A percentile compares a stretch with the other conserved stretches of the same genome.
Evolutionary conservation across 1,140 invertebrate species (phyloP).

Genomic region (Drosophila micromelanica): DNA sequence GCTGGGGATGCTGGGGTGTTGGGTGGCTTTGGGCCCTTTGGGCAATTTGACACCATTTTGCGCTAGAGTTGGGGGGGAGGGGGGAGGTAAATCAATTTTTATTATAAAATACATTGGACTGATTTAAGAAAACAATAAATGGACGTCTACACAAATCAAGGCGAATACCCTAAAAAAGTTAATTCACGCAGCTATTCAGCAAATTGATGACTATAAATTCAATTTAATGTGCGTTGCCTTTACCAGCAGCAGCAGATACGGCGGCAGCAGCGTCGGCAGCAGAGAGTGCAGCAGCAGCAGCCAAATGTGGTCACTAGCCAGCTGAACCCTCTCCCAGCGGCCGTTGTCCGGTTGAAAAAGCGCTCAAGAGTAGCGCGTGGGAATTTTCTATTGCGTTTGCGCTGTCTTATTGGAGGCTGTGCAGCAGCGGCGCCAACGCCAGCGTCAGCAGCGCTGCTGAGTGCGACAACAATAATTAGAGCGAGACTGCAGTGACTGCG

Average conservation of each 20-base stretch:
- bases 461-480: conserved; percentile 57
- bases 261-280: background rate
- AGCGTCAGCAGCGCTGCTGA: conserved; percentile 15
- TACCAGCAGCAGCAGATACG: conserved; percentile 28
- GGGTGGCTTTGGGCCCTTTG: background rate
- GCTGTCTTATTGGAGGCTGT: conserved; percentile 33
- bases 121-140: conserved; percentile 82
- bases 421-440: conserved; percentile 10
- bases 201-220: conserved; percentile 83
- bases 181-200: conserved; percentile 77
- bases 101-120: conserved; percentile 79
- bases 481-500: conserved; percentile 35
- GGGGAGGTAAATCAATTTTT: conserved; percentile 66
- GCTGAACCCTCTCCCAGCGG: background rate
- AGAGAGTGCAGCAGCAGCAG: conserved; percentile 7
- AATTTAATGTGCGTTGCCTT: conserved; percentile 82
- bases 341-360: conserved; percentile 20
- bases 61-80: background rate
- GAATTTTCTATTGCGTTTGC: conserved; percentile 64
- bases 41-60: conserved; percentile 59
- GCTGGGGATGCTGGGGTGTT: too few species aligned
- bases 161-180: conserved; percentile 60
- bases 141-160: conserved; percentile 68
- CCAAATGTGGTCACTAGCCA: conserved; percentile 38
- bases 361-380: conserved; percentile 51